phyloP scores from a whole-genome alignment of 1,140 invertebrate genomes.

The Bombyx mori region ASM3026992v2 NC_085121.1:15537501-15538000 shows the following conservation, averaged over 20 bases:
- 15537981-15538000: constrained; percentile 78
- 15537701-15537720: constrained; percentile 74
- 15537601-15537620: no score
- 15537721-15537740: constrained; percentile 81
- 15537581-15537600: neutral
- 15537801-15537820: constrained; percentile 94
- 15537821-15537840: constrained; percentile 91
- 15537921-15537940: constrained; percentile 71
- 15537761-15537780: constrained; percentile 90
- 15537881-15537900: constrained; percentile 73
- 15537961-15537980: constrained; percentile 73
- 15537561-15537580: neutral
- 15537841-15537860: constrained; percentile 45
- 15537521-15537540: no score
- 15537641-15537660: no score
- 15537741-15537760: constrained; percentile 78
- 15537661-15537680: constrained; percentile 81
- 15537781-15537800: constrained; percentile 81
- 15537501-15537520: no score
- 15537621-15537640: no score
- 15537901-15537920: constrained; percentile 53
- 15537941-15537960: constrained; percentile 80
- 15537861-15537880: constrained; percentile 44
- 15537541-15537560: no score
- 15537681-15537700: constrained; percentile 82